phyloP scores from a whole-genome alignment of 2,113 vertebrate genomes.

The Pao palembangensis region DNA sequence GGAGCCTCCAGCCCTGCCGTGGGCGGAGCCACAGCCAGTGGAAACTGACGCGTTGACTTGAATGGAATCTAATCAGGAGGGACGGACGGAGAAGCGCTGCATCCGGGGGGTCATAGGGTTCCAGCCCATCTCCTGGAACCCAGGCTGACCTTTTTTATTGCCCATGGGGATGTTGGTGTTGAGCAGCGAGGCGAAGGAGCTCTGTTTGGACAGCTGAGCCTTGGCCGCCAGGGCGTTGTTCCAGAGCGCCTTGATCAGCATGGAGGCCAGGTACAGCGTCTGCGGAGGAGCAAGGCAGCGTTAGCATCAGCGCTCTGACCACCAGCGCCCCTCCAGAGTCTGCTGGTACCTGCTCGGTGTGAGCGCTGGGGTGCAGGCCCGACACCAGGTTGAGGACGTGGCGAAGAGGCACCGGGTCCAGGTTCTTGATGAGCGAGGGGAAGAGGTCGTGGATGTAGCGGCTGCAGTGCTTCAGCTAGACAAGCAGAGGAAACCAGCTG shows the following conservation, averaged over 20 bases:
- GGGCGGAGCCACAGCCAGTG: too few species aligned
- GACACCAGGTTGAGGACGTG: constrained; percentile 97
- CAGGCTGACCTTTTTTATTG: constrained; percentile 91
- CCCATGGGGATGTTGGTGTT: constrained; percentile 97
- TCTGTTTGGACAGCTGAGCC: constrained; percentile 97
- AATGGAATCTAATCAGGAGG: too few species aligned
- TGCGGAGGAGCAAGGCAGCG: constrained; percentile 39
- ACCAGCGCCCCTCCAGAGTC: neutral
- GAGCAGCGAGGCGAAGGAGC: constrained; percentile 95
- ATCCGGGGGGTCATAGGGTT: too few species aligned
- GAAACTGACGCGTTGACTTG: too few species aligned
- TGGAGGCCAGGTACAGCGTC: constrained; percentile 97
- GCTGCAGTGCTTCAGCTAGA: constrained; percentile 95
- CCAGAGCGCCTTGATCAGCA: constrained; percentile 99
- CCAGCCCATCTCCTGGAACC: too few species aligned
- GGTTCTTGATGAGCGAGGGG: constrained; percentile 96
- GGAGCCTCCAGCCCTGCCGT: too few species aligned
- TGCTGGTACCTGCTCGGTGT: constrained; percentile 92
- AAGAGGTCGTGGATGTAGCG: constrained; percentile 99
- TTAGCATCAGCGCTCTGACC: neutral
- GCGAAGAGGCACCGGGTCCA: constrained; percentile 94
- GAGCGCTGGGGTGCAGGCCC: constrained; percentile 92
- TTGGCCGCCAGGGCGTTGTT: constrained; percentile 98
- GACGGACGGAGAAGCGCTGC: too few species aligned
- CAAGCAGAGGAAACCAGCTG: neutral